These are phyloP conservation scores for Agriopis leucophaearia DNA, from an alignment of 2,888 invertebrate genomes.

Conservation along the genomic window DNA sequence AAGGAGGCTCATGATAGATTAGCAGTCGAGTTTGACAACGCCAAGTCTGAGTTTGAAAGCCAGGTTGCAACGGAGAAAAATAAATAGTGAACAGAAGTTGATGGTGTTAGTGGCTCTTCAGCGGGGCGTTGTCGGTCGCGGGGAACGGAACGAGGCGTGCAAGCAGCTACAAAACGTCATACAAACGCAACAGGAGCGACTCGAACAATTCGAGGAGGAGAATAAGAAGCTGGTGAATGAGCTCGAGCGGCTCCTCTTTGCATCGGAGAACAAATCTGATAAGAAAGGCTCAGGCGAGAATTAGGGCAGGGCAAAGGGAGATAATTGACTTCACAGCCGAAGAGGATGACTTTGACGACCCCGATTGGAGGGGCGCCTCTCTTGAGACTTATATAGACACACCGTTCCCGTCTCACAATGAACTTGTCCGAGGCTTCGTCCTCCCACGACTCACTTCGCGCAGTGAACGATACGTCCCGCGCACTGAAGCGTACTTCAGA, in stretches of 20 bases:
- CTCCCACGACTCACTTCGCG: too few species aligned
- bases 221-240: slow-evolving; percentile 78
- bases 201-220: slow-evolving; percentile 74
- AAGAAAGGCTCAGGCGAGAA: slow-evolving; percentile 54
- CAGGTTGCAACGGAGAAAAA: slow-evolving; percentile 83
- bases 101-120: slow-evolving; percentile 73
- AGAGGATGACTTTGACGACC: slow-evolving; percentile 83
- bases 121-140: slow-evolving; percentile 69
- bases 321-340: slow-evolving; percentile 71
- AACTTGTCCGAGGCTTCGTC: too few species aligned
- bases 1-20: slow-evolving; percentile 80
- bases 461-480: too few species aligned
- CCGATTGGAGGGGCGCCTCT: slow-evolving; percentile 91
- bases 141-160: slow-evolving; percentile 71
- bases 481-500: too few species aligned
- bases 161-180: too few species aligned
- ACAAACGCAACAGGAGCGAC: slow-evolving; percentile 73
- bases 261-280: slow-evolving; percentile 57
- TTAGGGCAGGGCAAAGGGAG: slow-evolving; percentile 62
- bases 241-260: slow-evolving; percentile 66
- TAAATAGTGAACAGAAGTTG: slow-evolving; percentile 87
- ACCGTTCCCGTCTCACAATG: too few species aligned
- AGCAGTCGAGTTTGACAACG: too few species aligned
- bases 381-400: slow-evolving; percentile 82
- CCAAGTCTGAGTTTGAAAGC: slow-evolving; percentile 81